Percentiles rank a stretch among this genome's conserved stretches.
Evolutionary conservation across 2,888 invertebrate genomes (phyloP).

Genomic region (Ophioninae sp.): DNA sequence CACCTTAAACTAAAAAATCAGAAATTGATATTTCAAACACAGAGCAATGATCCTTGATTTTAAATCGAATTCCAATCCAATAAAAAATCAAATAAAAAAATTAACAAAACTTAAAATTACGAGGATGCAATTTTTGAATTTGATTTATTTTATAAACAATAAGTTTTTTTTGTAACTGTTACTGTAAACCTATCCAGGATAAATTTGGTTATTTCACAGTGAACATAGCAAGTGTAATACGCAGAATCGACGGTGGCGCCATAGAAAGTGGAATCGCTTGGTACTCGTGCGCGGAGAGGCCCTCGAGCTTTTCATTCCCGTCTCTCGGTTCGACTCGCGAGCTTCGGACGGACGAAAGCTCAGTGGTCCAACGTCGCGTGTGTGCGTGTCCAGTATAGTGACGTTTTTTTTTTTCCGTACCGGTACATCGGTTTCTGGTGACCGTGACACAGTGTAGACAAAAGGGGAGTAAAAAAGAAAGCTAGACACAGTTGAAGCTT

Average conservation of each 20-base stretch:
- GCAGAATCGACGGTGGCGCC: constrained; percentile 75
- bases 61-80: too few relatives aligned
- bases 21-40: too few relatives aligned
- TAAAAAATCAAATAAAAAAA: too few relatives aligned
- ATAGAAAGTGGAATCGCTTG: constrained; percentile 73
- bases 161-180: too few relatives aligned
- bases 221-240: constrained; percentile 70
- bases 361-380: constrained; percentile 58
- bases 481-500: neutral
- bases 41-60: too few relatives aligned
- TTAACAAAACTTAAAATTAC: neutral
- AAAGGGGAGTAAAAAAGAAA: neutral
- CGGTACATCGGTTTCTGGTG: constrained; percentile 50
- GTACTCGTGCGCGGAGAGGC: constrained; percentile 73
- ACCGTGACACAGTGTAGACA: constrained; percentile 27
- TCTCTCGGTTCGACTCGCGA: constrained; percentile 78
- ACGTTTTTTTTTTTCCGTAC: constrained; percentile 48
- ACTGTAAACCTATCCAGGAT: neutral
- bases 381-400: constrained; percentile 60
- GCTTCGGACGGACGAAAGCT: constrained; percentile 70
- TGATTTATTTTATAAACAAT: too few relatives aligned
- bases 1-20: too few relatives aligned
- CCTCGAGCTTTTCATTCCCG: constrained; percentile 75
- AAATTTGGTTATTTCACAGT: neutral
- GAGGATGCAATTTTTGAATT: neutral